Percentiles rank a stretch among this genome's conserved stretches.
These are phyloP conservation scores for Gasterosteus aculeatus DNA, from an alignment of 2,113 vertebrate species.

Conservation along the genomic window DNA sequence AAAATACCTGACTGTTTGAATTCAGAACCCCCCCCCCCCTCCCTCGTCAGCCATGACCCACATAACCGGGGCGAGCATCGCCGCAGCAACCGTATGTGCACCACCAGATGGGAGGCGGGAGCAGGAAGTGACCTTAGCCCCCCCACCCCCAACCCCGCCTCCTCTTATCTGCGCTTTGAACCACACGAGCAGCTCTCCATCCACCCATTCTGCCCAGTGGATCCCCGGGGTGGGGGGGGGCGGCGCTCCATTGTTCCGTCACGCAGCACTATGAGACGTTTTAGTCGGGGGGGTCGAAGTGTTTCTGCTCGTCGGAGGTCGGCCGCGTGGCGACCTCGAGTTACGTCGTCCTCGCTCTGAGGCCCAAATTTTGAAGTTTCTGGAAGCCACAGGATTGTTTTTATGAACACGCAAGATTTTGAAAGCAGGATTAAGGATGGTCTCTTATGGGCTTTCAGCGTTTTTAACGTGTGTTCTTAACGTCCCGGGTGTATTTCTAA, in stretches of 20 bases:
- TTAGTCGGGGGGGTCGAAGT: slow-evolving; percentile 17
- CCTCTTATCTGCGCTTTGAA: slow-evolving; percentile 15
- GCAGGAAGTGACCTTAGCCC: slow-evolving; percentile 63
- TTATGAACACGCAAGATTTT: too few relatives aligned
- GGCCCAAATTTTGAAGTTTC: too few relatives aligned
- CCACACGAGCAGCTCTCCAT: slow-evolving; percentile 3
- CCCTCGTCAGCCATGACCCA: not conserved
- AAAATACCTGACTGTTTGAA: not conserved
- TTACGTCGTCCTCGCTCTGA: too few relatives aligned
- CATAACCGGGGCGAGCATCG: slow-evolving; percentile 23
- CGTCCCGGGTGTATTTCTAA: too few relatives aligned
- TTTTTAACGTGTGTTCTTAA: too few relatives aligned
- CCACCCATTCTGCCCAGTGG: not conserved
- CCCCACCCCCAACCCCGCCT: slow-evolving; percentile 52
- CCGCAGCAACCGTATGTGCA: slow-evolving; percentile 47
- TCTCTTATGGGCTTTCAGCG: too few relatives aligned
- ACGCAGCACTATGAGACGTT: slow-evolving; percentile 58
- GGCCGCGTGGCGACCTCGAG: too few relatives aligned
- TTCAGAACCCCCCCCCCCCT: slow-evolving; percentile 16
- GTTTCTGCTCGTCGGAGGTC: too few relatives aligned
- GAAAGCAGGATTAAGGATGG: too few relatives aligned
- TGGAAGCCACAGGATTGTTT: too few relatives aligned
- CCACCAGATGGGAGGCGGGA: slow-evolving; percentile 62
- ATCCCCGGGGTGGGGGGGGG: slow-evolving; percentile 42
- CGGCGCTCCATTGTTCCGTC: slow-evolving; percentile 67